phyloP scores from a whole-genome alignment of 2,113 vertebrate species.

The Bolborhynchus lineola region DNA sequence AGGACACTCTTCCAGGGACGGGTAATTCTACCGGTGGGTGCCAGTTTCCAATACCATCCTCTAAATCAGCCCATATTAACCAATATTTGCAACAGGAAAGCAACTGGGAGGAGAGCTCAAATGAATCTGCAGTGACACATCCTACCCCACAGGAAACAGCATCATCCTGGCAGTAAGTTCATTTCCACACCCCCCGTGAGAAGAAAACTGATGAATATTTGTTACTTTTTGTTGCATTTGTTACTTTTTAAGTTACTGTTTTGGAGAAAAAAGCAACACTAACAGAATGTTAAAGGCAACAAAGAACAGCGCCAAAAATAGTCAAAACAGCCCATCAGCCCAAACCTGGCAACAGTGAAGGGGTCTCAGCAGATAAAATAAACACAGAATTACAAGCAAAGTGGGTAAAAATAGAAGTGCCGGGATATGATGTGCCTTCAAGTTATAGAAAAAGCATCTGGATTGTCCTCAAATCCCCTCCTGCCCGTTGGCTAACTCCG shows the following conservation, averaged over 20 bases:
- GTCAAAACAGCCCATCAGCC: background rate
- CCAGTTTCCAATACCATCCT: background rate
- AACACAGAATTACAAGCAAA: background rate
- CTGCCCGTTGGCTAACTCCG: background rate
- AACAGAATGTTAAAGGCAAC: background rate
- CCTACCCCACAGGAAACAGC: background rate
- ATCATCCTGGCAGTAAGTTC: fast-evolving
- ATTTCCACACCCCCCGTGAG: background rate
- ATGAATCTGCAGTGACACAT: background rate
- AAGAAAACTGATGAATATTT: background rate
- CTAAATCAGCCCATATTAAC: background rate
- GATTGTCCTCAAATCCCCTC: slow-evolving; percentile 52
- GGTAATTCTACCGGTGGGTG: background rate
- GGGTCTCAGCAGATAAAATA: background rate
- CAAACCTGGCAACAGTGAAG: background rate
- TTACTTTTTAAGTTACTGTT: background rate
- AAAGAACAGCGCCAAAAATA: background rate
- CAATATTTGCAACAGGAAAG: background rate
- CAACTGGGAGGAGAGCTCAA: background rate
- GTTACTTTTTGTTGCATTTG: background rate
- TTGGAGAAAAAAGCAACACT: background rate
- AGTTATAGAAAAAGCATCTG: slow-evolving; percentile 48
- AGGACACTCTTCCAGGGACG: background rate
- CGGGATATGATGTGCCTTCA: slow-evolving; percentile 19
- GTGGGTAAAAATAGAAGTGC: slow-evolving; percentile 48